phyloP scores from a whole-genome alignment of 2,888 invertebrate genomes.

The Pachymerium ferrugineum region DNA sequence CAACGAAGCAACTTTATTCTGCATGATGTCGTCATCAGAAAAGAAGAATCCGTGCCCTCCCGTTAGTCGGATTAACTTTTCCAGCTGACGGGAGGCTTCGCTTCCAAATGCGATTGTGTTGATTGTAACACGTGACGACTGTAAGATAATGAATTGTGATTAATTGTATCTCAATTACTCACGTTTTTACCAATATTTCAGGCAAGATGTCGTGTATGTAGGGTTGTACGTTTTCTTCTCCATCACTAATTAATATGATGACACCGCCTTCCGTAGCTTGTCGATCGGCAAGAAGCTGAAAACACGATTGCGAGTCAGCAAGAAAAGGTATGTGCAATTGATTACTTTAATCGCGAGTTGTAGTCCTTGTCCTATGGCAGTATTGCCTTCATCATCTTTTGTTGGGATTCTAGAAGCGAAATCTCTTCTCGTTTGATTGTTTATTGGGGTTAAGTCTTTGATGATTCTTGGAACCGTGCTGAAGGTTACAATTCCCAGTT shows the following conservation, averaged over 20 bases:
- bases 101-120: constrained; percentile 36
- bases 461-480: constrained; percentile 29
- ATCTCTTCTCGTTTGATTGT: constrained; percentile 14
- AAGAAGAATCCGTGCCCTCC: constrained; percentile 36
- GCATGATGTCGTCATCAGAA: constrained; percentile 35
- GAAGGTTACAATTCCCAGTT: constrained; percentile 42
- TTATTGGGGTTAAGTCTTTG: constrained; percentile 32
- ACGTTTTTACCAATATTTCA: constrained; percentile 28
- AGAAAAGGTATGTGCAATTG: background rate
- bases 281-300: background rate
- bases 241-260: constrained; percentile 35
- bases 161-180: background rate
- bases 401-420: constrained; percentile 28
- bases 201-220: constrained; percentile 31
- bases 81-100: constrained; percentile 34
- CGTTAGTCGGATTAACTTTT: constrained; percentile 35
- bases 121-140: constrained; percentile 32
- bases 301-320: background rate
- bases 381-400: constrained; percentile 35
- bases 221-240: constrained; percentile 36
- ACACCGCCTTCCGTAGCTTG: constrained; percentile 35
- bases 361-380: constrained; percentile 35
- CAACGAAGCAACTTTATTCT: constrained; percentile 24
- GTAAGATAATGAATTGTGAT: background rate
- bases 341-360: constrained; percentile 34